Percentiles rank a stretch among this genome's conserved stretches.
phyloP scores from a whole-genome alignment of 2,113 vertebrate species.

The Calyptomena viridis region DNA sequence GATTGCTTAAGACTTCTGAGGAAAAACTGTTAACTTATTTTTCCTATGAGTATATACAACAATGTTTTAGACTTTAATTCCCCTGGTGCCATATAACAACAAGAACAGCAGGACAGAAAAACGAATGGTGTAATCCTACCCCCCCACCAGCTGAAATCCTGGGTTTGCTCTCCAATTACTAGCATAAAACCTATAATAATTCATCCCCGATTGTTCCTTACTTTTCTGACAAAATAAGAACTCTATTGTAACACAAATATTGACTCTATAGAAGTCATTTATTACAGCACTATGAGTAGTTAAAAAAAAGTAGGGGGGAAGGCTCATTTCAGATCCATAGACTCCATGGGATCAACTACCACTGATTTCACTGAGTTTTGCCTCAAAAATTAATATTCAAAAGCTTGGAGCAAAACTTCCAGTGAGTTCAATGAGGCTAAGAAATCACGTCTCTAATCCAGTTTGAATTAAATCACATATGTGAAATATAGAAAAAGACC shows the following conservation, averaged over 20 bases:
- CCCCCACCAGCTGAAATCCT: not conserved
- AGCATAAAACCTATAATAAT: not conserved
- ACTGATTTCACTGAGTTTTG: not conserved
- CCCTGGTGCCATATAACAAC: not conserved
- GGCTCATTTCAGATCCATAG: not conserved
- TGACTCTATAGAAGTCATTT: not conserved
- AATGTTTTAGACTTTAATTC: slow-evolving; percentile 34
- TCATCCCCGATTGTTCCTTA: not conserved
- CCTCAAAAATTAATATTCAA: not conserved
- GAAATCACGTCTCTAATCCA: not conserved
- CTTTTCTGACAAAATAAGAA: not conserved
- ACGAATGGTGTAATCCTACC: not conserved
- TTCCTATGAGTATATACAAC: not conserved
- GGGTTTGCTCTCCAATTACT: not conserved
- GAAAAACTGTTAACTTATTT: not conserved
- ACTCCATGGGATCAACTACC: not conserved
- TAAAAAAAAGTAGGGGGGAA: not conserved
- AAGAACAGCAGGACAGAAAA: not conserved
- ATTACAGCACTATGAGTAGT: not conserved
- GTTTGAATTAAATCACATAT: not conserved
- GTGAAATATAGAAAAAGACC: not conserved
- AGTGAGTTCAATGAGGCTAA: not conserved
- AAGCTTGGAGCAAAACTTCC: not conserved
- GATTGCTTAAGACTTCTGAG: not conserved
- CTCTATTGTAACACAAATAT: not conserved